Conservation (phyloP, 2,113 vertebrate species). For the Saccopteryx bilineata region DNA sequence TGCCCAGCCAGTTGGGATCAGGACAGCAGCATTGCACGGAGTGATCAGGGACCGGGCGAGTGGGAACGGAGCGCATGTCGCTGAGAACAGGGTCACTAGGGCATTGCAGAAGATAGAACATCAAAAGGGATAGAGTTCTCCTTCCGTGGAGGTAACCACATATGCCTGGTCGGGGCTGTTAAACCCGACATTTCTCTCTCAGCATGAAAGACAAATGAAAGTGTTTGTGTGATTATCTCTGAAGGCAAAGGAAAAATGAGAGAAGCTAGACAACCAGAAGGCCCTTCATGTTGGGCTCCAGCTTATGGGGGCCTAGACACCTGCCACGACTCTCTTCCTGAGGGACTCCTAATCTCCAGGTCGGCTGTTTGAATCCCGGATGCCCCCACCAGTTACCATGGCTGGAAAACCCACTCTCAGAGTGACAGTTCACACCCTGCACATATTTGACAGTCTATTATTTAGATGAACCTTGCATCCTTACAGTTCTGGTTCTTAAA, state of each 20-base stretch:
- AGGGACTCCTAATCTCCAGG: background rate
- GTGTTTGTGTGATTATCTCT: background rate
- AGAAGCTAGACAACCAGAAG: background rate
- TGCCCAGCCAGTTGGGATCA: background rate
- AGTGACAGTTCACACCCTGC: background rate
- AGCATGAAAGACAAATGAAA: background rate
- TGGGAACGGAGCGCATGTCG: accelerated
- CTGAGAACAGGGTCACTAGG: background rate
- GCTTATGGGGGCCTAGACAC: accelerated
- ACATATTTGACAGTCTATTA: background rate
- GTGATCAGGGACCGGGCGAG: accelerated
- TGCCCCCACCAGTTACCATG: accelerated
- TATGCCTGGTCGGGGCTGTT: background rate
- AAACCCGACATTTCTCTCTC: background rate
- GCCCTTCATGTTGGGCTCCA: background rate
- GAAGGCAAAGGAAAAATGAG: background rate
- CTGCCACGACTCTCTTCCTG: accelerated
- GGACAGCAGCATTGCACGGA: background rate
- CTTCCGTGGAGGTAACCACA: background rate
- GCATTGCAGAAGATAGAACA: accelerated
- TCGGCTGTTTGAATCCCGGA: accelerated
- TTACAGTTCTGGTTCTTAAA: background rate
- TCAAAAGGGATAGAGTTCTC: too few species aligned
- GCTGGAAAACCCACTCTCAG: background rate
- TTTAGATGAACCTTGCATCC: background rate